Evolutionary conservation across 2,797 vertebrate genomes (phyloP).

Genomic region (Brotula barbata): DNA sequence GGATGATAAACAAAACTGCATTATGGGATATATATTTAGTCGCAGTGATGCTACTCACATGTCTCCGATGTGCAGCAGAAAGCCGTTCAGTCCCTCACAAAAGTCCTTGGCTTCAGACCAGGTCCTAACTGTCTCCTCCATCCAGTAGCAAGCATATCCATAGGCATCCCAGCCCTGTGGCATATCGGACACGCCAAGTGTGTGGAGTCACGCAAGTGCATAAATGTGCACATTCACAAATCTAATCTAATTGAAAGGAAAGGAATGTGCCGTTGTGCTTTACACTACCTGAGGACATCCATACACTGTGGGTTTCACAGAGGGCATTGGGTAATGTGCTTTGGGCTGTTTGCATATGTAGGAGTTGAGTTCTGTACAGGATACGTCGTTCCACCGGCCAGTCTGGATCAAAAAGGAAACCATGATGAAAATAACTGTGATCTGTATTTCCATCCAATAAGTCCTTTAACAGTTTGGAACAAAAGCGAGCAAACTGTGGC

Average conservation of each 20-base stretch:
- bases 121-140: conserved; percentile 70
- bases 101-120: conserved; percentile 76
- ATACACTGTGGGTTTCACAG: conserved; percentile 74
- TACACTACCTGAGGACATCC: conserved; percentile 76
- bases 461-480: no score
- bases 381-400: conserved; percentile 80
- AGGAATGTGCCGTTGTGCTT: neutral
- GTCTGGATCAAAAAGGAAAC: conserved; percentile 56
- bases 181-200: no score
- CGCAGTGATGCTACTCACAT: conserved; percentile 67
- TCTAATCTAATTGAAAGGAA: neutral
- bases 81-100: conserved; percentile 64
- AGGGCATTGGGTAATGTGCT: conserved; percentile 78
- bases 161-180: conserved; percentile 81
- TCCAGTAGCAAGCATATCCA: conserved; percentile 80
- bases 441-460: no score
- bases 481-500: neutral
- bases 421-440: neutral
- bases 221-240: neutral
- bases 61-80: conserved; percentile 78
- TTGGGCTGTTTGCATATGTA: conserved; percentile 80
- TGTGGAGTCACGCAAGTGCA: no score
- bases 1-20: no score
- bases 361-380: conserved; percentile 78
- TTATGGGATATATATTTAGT: no score